These are phyloP conservation scores for Colaptes auratus DNA, from an alignment of 2,113 vertebrate species.

Conservation along the genomic window DNA sequence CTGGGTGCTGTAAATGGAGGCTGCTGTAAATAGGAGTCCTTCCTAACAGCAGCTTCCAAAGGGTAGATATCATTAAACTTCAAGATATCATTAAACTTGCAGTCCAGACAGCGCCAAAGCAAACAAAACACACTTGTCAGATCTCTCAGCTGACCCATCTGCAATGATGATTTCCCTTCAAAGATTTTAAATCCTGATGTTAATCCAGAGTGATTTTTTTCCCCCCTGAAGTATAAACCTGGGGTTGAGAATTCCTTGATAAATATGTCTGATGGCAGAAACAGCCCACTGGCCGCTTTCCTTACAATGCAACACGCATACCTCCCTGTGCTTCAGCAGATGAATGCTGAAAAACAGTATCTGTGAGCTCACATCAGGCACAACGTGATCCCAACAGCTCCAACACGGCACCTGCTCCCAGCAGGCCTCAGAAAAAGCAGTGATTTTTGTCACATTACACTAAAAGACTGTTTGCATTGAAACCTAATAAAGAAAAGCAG, in stretches of 20 bases:
- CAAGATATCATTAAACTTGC: not conserved
- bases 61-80: not conserved
- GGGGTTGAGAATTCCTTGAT: not conserved
- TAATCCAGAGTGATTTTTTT: constrained; percentile 13
- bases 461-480: not conserved
- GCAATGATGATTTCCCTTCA: not conserved
- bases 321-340: not conserved
- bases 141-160: not conserved
- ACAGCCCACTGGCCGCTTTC: not conserved
- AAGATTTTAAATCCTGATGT: not conserved
- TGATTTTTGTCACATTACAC: not conserved
- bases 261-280: constrained; percentile 14
- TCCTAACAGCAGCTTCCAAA: not conserved
- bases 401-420: not conserved
- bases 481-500: not conserved
- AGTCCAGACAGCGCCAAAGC: not conserved
- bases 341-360: not conserved
- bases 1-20: not conserved
- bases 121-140: not conserved
- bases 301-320: not conserved
- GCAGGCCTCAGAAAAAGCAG: not conserved
- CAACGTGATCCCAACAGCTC: not conserved
- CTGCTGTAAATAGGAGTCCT: not conserved
- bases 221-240: not conserved
- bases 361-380: not conserved